Conservation (phyloP, 2,888 invertebrate species). For the Glaucopsyche alexis region DNA sequence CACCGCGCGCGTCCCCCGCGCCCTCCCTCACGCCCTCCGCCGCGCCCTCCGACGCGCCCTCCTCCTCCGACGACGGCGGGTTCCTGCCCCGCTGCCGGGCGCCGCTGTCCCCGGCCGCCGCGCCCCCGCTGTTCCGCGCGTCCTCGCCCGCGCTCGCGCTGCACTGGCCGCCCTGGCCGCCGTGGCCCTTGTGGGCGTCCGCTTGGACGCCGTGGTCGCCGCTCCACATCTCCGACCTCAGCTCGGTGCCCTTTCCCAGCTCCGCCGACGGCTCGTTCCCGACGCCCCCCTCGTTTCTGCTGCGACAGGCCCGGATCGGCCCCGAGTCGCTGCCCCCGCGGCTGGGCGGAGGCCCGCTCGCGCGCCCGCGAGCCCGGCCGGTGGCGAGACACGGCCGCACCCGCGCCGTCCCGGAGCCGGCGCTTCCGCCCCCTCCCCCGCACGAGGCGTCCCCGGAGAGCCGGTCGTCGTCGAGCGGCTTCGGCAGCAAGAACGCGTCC, state of each 20-base stretch:
- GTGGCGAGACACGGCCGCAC: conserved; percentile 81
- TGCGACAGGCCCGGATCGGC: conserved; percentile 78
- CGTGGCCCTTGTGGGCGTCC: conserved; percentile 83
- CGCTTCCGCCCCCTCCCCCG: conserved; percentile 80
- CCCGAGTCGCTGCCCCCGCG: conserved; percentile 83
- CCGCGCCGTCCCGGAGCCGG: conserved; percentile 83
- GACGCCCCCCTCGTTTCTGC: conserved; percentile 84
- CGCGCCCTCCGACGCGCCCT: conserved; percentile 64
- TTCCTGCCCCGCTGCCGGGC: conserved; percentile 83
- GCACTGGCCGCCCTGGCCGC: conserved; percentile 78
- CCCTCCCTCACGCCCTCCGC: conserved; percentile 43
- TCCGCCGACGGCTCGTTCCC: conserved; percentile 90
- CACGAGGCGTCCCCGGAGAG: conserved; percentile 92
- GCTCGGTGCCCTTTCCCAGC: conserved; percentile 90
- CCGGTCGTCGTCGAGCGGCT: conserved; percentile 92
- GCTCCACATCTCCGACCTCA: conserved; percentile 91
- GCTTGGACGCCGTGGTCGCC: conserved; percentile 85
- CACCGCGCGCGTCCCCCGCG: conserved; percentile 36
- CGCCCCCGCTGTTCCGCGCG: conserved; percentile 69
- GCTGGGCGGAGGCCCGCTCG: conserved; percentile 62
- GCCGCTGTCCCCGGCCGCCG: conserved; percentile 83
- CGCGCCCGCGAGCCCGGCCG: conserved; percentile 82
- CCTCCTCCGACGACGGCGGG: conserved; percentile 91
- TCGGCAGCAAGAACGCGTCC: conserved; percentile 94
- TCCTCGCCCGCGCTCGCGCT: conserved; percentile 68